These are phyloP conservation scores for Gymnothorax javanicus DNA, from an alignment of 2,797 vertebrate genomes.

Conservation along the genomic window DNA sequence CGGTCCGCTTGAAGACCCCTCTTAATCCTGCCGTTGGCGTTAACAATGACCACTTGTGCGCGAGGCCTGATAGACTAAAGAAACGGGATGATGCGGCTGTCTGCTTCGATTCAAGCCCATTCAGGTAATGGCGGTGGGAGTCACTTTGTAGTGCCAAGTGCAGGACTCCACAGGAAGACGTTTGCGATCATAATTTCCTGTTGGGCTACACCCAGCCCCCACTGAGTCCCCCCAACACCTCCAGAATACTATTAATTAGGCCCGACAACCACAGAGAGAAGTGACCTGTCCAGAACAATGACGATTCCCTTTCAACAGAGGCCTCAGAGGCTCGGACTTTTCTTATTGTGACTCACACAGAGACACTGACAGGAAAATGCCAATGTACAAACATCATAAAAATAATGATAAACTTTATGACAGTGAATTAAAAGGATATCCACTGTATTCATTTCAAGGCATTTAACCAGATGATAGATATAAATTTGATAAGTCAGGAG, in stretches of 20 bases:
- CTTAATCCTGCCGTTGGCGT: slow-evolving; percentile 99
- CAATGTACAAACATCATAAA: slow-evolving; percentile 67
- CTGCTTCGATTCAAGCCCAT: slow-evolving; percentile 98
- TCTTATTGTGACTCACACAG: slow-evolving; percentile 70
- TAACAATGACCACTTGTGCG: slow-evolving; percentile 99
- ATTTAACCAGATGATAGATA: not conserved
- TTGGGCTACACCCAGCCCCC: slow-evolving; percentile 85
- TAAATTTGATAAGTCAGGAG: not conserved
- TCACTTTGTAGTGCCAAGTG: slow-evolving; percentile 98
- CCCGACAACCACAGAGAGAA: slow-evolving; percentile 96
- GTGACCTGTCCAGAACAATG: slow-evolving; percentile 96
- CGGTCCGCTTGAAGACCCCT: slow-evolving; percentile 99
- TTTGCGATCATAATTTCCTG: slow-evolving; percentile 99
- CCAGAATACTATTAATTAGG: slow-evolving; percentile 98
- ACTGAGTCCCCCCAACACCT: slow-evolving; percentile 69
- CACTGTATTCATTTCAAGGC: not conserved
- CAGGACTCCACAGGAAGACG: slow-evolving; percentile 95
- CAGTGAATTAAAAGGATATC: slow-evolving; percentile 52
- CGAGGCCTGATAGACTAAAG: slow-evolving; percentile 93
- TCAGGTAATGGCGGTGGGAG: slow-evolving; percentile 88
- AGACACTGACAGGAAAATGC: slow-evolving; percentile 69
- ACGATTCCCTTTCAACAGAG: slow-evolving; percentile 91
- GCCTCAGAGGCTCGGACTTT: slow-evolving; percentile 80
- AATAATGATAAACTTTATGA: slow-evolving; percentile 67
- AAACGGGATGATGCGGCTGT: slow-evolving; percentile 98